A percentile compares a stretch with the other conserved stretches of the same genome.
These are phyloP conservation scores for Synergus umbraculus DNA, from an alignment of 2,888 invertebrate genomes.

Conservation along the genomic window DNA sequence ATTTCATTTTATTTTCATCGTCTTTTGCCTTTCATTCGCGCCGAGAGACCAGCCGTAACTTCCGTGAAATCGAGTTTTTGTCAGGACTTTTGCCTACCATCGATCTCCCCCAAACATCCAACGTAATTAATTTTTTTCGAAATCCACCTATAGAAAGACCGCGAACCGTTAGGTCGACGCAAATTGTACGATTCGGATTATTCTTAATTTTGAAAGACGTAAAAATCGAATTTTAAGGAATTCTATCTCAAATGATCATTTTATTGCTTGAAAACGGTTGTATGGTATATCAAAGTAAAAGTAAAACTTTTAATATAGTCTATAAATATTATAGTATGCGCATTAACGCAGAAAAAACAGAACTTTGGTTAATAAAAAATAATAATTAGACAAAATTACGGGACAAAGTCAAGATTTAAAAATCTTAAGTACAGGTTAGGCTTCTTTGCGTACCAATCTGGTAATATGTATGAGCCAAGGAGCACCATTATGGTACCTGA, in stretches of 20 bases:
- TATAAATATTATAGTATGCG: not conserved
- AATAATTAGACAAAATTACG: conserved; percentile 9
- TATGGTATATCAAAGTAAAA: too few relatives aligned
- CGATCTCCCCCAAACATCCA: not conserved
- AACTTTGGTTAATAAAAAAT: not conserved
- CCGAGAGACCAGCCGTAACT: conserved; percentile 12
- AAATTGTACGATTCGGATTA: conserved; percentile 14
- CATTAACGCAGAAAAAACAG: not conserved
- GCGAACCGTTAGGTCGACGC: conserved; percentile 13
- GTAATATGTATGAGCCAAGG: conserved; percentile 12
- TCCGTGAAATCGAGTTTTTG: conserved; percentile 38
- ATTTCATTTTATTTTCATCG: not conserved
- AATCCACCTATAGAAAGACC: not conserved
- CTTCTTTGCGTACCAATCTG: conserved; percentile 11
- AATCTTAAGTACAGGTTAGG: not conserved
- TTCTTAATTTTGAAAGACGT: not conserved
- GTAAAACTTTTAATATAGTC: not conserved
- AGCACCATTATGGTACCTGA: conserved; percentile 5
- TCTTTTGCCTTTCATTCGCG: conserved; percentile 32
- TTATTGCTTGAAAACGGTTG: too few relatives aligned
- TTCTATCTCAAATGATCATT: not conserved
- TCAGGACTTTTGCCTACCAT: conserved; percentile 27
- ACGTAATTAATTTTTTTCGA: conserved; percentile 38
- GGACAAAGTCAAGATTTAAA: conserved; percentile 8
- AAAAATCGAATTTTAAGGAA: not conserved